Evolutionary conservation across 2,113 vertebrate species (phyloP).

Genomic region (Eulemur rufifrons): DNA sequence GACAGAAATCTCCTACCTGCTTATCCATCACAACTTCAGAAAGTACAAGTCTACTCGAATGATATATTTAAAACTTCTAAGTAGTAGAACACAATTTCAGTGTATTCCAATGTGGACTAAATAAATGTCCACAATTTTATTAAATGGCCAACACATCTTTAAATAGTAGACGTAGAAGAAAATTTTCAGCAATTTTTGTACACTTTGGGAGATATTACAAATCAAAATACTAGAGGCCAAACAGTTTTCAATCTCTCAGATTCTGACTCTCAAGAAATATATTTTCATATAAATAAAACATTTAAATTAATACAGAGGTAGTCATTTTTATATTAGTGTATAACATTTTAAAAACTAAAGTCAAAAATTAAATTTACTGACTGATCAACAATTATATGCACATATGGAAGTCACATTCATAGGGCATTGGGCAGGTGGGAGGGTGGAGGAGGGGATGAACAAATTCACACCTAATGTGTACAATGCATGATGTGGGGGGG

Average conservation of each 20-base stretch:
- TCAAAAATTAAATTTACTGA: background rate
- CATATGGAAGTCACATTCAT: too few species aligned
- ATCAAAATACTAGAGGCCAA: background rate
- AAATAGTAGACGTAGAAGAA: background rate
- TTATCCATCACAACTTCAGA: conserved; percentile 45
- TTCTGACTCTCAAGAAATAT: background rate
- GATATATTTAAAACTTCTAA: background rate
- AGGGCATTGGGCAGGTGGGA: too few species aligned
- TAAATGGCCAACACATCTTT: background rate
- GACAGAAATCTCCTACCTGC: conserved; percentile 40
- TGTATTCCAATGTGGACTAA: background rate
- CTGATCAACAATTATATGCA: too few species aligned
- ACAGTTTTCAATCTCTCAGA: background rate
- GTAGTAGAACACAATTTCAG: background rate
- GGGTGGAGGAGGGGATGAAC: too few species aligned
- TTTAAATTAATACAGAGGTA: background rate
- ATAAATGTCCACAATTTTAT: background rate
- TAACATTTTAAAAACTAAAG: background rate
- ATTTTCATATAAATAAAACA: background rate
- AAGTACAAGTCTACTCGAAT: background rate
- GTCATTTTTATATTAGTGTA: background rate
- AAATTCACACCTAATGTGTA: too few species aligned
- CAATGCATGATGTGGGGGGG: too few species aligned
- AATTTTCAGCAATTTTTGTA: background rate
- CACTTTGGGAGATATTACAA: background rate